Evolutionary conservation across 2,797 vertebrate genomes (phyloP).

Genomic region (Kryptolebias ocellatus): DNA sequence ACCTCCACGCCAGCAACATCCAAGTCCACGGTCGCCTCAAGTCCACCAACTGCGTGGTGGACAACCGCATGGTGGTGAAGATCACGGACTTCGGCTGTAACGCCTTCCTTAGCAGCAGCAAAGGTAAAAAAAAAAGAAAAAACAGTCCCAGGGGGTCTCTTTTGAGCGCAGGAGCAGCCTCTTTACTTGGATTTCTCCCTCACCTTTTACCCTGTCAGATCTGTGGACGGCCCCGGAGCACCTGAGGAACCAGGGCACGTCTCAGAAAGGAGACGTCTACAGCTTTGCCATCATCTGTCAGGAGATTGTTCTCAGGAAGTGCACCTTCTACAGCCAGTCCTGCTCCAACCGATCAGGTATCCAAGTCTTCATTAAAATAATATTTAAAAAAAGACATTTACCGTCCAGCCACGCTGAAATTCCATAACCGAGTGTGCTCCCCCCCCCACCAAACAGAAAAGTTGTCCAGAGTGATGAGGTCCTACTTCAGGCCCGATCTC

Average conservation of each 20-base stretch:
- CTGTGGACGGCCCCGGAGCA: slow-evolving; percentile 93
- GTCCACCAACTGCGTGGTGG: slow-evolving; percentile 96
- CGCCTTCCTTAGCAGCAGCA: slow-evolving; percentile 86
- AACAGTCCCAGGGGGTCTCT: background rate
- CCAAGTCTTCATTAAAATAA: background rate
- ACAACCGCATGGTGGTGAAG: slow-evolving; percentile 97
- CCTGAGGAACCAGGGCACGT: slow-evolving; percentile 83
- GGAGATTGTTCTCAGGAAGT: slow-evolving; percentile 91
- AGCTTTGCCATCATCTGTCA: slow-evolving; percentile 94
- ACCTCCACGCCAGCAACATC: slow-evolving; percentile 92
- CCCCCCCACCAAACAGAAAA: slow-evolving; percentile 82
- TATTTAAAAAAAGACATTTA: too few relatives aligned
- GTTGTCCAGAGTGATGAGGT: slow-evolving; percentile 83
- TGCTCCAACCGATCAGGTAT: slow-evolving; percentile 83
- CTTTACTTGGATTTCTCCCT: too few relatives aligned
- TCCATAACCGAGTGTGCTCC: too few relatives aligned
- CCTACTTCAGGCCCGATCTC: slow-evolving; percentile 90
- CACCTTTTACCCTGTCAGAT: slow-evolving; percentile 56
- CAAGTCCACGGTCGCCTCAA: slow-evolving; percentile 95
- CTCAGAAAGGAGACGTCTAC: slow-evolving; percentile 96
- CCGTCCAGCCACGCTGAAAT: too few relatives aligned
- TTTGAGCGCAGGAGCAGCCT: too few relatives aligned
- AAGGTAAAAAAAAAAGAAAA: slow-evolving; percentile 77
- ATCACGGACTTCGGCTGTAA: slow-evolving; percentile 97
- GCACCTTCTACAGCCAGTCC: slow-evolving; percentile 86